A percentile compares a stretch with the other conserved stretches of the same genome.
Conservation (phyloP, 2,888 invertebrate species). For the Sipha maydis region DNA sequence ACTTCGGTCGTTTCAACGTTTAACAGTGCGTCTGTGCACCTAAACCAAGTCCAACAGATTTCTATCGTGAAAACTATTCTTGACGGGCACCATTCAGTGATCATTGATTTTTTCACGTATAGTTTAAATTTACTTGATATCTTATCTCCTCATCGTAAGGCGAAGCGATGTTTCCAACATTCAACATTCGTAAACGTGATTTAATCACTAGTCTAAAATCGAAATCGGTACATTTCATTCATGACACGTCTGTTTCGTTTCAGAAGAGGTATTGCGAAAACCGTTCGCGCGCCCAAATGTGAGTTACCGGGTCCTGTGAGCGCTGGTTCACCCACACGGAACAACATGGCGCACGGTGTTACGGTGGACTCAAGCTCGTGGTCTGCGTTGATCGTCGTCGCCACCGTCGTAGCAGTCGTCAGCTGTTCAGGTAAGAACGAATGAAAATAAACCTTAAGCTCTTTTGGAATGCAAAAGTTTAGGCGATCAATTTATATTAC, state of each 20-base stretch:
- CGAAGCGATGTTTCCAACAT: too few species aligned
- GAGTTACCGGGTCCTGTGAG: background rate
- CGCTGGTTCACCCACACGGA: background rate
- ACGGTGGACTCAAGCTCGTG: background rate
- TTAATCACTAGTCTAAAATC: background rate
- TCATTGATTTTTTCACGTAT: too few species aligned
- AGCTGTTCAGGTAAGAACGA: conserved; percentile 25
- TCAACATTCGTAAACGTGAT: too few species aligned
- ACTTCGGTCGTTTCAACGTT: too few species aligned
- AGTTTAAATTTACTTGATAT: too few species aligned
- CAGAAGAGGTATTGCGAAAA: background rate
- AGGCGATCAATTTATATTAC: too few species aligned
- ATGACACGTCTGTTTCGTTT: background rate
- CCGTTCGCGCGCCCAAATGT: background rate
- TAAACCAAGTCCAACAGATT: too few species aligned
- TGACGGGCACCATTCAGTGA: too few species aligned
- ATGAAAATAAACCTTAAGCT: background rate
- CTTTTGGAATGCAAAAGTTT: background rate
- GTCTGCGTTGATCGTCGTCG: conserved; percentile 4
- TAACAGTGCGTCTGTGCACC: too few species aligned
- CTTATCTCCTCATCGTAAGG: too few species aligned
- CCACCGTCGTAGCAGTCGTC: background rate
- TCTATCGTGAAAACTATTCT: too few species aligned
- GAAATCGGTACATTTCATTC: background rate
- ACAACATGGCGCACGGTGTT: background rate